These are phyloP conservation scores for Acestrorhynchus altus DNA, from an alignment of 2,797 vertebrate species.

Conservation along the genomic window DNA sequence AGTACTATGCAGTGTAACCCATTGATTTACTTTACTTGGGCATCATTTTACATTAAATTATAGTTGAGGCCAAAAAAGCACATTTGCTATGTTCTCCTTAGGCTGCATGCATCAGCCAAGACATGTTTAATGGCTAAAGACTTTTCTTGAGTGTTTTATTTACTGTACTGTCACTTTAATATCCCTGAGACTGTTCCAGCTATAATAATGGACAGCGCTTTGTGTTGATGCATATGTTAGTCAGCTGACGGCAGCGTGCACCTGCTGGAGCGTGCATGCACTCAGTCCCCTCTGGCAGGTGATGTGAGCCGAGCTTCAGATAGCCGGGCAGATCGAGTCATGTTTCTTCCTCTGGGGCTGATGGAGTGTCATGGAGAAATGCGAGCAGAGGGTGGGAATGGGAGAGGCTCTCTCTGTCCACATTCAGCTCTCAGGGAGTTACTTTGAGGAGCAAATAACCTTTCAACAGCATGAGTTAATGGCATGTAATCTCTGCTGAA, in stretches of 20 bases:
- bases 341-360: slow-evolving; percentile 66
- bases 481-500: neutral
- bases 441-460: slow-evolving; percentile 24
- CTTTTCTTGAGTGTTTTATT: neutral
- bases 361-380: slow-evolving; percentile 62
- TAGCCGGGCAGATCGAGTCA: slow-evolving; percentile 63
- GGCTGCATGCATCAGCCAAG: no score
- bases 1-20: neutral
- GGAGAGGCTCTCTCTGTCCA: slow-evolving; percentile 47
- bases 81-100: no score
- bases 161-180: neutral
- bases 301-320: slow-evolving; percentile 53
- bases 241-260: slow-evolving; percentile 14
- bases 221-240: slow-evolving; percentile 33
- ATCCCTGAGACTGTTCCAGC: neutral
- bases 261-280: slow-evolving; percentile 21
- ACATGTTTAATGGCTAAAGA: no score
- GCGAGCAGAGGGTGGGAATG: slow-evolving; percentile 57
- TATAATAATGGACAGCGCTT: neutral
- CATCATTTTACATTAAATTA: no score
- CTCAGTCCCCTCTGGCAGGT: slow-evolving; percentile 51
- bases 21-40: neutral
- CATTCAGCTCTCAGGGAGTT: slow-evolving; percentile 17
- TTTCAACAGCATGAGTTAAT: neutral
- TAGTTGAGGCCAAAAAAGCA: no score